Evolutionary conservation across 2,113 vertebrate species (phyloP).

Genomic region (Myrmecobius fasciatus): DNA sequence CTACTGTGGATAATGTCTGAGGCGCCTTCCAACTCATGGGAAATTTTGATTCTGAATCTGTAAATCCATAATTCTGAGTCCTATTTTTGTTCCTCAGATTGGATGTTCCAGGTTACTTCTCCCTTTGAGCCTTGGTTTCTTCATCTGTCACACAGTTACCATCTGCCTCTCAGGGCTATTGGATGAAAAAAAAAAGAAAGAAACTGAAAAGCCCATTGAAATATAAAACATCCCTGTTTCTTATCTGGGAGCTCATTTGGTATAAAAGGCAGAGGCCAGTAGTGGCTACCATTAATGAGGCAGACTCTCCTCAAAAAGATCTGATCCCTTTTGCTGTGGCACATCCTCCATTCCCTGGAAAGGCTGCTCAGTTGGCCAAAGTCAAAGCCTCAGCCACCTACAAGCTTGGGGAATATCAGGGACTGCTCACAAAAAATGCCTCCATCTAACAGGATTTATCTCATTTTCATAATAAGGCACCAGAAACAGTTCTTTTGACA

Average conservation of each 20-base stretch:
- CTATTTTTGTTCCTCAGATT: background rate
- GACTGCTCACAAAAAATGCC: conserved; percentile 49
- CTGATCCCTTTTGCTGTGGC: conserved; percentile 30
- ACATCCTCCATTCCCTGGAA: conserved; percentile 28
- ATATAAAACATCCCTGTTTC: background rate
- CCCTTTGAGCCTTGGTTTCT: too few species aligned
- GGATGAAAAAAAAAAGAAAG: background rate
- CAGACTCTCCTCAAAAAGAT: background rate
- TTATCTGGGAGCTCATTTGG: background rate
- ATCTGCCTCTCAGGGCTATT: background rate
- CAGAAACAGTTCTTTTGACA: conserved; percentile 18
- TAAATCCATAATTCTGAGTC: too few species aligned
- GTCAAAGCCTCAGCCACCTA: conserved; percentile 26
- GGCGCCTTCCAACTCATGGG: background rate
- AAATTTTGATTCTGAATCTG: background rate
- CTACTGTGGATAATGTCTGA: background rate
- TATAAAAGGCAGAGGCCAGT: background rate
- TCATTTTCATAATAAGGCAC: conserved; percentile 14
- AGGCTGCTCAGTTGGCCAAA: conserved; percentile 17
- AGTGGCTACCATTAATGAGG: conserved; percentile 47
- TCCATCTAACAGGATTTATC: conserved; percentile 12
- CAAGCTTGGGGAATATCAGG: conserved; percentile 20
- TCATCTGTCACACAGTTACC: too few species aligned
- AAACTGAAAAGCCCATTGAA: background rate
- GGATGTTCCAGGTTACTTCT: background rate